phyloP scores from a whole-genome alignment of 2,113 vertebrate genomes.

The Catagonus wagneri region DNA sequence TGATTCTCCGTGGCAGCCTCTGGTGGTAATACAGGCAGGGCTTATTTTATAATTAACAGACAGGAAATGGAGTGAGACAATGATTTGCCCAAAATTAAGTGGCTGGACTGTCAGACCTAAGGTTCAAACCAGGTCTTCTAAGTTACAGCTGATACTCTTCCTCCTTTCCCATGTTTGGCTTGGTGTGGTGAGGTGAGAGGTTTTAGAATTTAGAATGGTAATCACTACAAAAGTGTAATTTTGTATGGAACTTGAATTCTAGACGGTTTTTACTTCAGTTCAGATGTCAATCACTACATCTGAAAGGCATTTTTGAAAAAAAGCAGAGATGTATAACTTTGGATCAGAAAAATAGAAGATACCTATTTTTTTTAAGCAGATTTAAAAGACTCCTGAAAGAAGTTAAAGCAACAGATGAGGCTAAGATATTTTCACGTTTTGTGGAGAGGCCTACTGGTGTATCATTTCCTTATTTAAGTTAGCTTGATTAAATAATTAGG shows the following conservation, averaged over 20 bases:
- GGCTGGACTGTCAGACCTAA: background rate
- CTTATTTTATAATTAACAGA: background rate
- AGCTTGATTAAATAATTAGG: background rate
- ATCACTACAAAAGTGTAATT: background rate
- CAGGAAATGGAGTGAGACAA: background rate
- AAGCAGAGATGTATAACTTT: background rate
- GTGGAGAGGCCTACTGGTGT: background rate
- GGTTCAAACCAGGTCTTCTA: background rate
- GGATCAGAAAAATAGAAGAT: background rate
- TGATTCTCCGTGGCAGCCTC: background rate
- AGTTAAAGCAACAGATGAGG: background rate
- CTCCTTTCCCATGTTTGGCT: background rate
- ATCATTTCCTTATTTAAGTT: background rate
- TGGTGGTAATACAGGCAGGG: background rate
- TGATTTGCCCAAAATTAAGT: background rate
- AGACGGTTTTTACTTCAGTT: background rate
- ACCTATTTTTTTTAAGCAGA: background rate
- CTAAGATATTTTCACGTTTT: background rate
- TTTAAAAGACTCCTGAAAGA: background rate
- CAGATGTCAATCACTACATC: background rate
- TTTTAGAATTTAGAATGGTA: background rate
- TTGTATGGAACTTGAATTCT: background rate
- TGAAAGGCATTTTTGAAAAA: slow-evolving; percentile 19
- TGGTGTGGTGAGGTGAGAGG: background rate
- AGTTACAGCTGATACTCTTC: background rate